These are phyloP conservation scores for Drosophila neonasuta DNA, from an alignment of 2,888 invertebrate genomes.

Conservation along the genomic window DNA sequence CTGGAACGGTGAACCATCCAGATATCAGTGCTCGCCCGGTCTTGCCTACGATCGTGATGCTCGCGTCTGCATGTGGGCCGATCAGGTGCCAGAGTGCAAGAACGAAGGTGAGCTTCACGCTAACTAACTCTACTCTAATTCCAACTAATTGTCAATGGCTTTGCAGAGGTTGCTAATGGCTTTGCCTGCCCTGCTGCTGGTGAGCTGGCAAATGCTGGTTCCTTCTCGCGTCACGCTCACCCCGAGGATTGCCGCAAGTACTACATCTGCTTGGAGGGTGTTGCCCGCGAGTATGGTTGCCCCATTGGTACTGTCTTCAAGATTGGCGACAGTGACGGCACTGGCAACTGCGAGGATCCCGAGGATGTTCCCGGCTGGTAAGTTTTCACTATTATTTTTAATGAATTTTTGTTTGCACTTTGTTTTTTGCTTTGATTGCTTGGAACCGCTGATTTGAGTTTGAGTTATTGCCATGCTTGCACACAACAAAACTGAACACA, in stretches of 20 bases:
- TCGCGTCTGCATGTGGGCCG: conserved; percentile 98
- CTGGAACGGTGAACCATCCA: conserved; percentile 97
- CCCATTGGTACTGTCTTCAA: conserved; percentile 98
- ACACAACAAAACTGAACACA: conserved; percentile 25
- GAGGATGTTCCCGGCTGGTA: conserved; percentile 98
- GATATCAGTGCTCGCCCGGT: conserved; percentile 97
- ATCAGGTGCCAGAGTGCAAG: conserved; percentile 96
- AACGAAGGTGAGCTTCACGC: conserved; percentile 87
- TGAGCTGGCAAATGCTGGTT: conserved; percentile 91
- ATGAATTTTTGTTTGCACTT: conserved; percentile 30
- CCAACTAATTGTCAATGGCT: rapidly evolving
- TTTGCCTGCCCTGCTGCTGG: conserved; percentile 92
- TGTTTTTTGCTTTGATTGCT: conserved; percentile 60
- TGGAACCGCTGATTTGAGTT: conserved; percentile 42
- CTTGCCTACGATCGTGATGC: conserved; percentile 96
- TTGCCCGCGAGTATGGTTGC: conserved; percentile 96
- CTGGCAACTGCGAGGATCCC: conserved; percentile 96
- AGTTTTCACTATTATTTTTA: conserved; percentile 82
- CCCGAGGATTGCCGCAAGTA: conserved; percentile 97
- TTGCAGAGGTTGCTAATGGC: conserved; percentile 94
- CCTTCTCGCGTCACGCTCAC: conserved; percentile 97
- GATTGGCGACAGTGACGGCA: conserved; percentile 94
- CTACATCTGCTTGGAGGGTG: conserved; percentile 95
- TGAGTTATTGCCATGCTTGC: conserved; percentile 53
- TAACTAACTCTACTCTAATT: rapidly evolving